A percentile compares a stretch with the other conserved stretches of the same genome.
These are phyloP conservation scores for Leptobrachium leishanense DNA, from an alignment of 2,113 vertebrate genomes.

Conservation along the genomic window DNA sequence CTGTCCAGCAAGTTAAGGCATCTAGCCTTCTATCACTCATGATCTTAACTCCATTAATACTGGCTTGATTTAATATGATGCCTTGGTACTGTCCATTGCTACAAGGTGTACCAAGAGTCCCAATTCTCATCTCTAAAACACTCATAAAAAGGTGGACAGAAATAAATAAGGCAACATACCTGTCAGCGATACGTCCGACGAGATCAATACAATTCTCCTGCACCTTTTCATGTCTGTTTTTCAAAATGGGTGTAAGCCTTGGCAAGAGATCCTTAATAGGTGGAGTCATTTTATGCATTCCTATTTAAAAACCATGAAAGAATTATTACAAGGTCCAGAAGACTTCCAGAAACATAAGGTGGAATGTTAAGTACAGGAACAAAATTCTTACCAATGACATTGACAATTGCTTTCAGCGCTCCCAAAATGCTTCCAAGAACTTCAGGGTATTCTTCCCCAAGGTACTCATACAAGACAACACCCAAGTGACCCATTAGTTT, in stretches of 20 bases:
- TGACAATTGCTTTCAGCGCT: slow-evolving; percentile 96
- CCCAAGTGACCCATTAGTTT: slow-evolving; percentile 98
- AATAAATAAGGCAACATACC: slow-evolving; percentile 64
- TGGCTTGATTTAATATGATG: no score
- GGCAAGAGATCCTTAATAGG: slow-evolving; percentile 97
- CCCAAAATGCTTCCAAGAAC: slow-evolving; percentile 96
- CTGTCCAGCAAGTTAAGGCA: no score
- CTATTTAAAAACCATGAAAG: slow-evolving; percentile 60
- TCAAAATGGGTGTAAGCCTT: slow-evolving; percentile 93
- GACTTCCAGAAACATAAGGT: no score
- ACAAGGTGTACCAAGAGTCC: no score
- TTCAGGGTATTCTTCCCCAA: slow-evolving; percentile 98
- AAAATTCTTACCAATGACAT: slow-evolving; percentile 86
- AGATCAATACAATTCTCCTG: slow-evolving; percentile 98
- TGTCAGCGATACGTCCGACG: slow-evolving; percentile 94
- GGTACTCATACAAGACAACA: slow-evolving; percentile 95
- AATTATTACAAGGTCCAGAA: no score
- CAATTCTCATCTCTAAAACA: no score
- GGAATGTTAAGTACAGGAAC: not conserved
- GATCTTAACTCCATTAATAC: no score
- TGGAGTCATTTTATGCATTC: slow-evolving; percentile 99
- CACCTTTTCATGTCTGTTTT: slow-evolving; percentile 98
- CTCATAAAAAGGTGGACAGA: not conserved
- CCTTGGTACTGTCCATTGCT: no score
- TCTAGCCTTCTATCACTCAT: no score